Evolutionary conservation across 2,797 vertebrate genomes (phyloP).

Genomic region (Melanotaenia boesemani): DNA sequence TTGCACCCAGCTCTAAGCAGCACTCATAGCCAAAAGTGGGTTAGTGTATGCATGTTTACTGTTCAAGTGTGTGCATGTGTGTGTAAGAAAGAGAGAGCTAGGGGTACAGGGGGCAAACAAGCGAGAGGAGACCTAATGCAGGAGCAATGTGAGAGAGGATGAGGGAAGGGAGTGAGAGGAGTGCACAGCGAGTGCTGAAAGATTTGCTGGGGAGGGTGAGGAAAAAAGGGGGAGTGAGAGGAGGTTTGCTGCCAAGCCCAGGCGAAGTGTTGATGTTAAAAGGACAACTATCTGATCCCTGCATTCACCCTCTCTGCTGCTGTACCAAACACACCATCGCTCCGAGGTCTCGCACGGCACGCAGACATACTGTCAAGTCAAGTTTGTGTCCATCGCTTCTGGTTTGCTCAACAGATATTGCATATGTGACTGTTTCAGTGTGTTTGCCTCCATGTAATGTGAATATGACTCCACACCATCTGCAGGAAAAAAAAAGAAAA

Average conservation of each 20-base stretch:
- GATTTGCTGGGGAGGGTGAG: conserved; percentile 60
- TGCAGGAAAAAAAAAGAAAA: conserved; percentile 24
- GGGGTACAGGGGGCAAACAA: conserved; percentile 16
- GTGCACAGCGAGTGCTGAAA: conserved; percentile 57
- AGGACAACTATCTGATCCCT: conserved; percentile 70
- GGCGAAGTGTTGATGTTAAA: conserved; percentile 74
- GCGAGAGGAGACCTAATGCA: conserved; percentile 44
- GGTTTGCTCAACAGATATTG: conserved; percentile 22
- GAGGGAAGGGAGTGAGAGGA: conserved; percentile 18
- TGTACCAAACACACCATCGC: conserved; percentile 41
- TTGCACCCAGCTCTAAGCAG: conserved; percentile 37
- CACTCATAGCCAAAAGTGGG: conserved; percentile 32
- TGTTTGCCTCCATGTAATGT: conserved; percentile 41
- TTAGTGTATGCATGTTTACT: conserved; percentile 20
- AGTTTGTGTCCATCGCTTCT: conserved; percentile 13
- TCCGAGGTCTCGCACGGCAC: conserved; percentile 23
- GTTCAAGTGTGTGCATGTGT: conserved; percentile 12
- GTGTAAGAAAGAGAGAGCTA: conserved; percentile 5
- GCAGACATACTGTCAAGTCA: conserved; percentile 3
- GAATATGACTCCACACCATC: conserved; percentile 37
- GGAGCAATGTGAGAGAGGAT: conserved; percentile 50
- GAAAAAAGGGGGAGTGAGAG: conserved; percentile 42
- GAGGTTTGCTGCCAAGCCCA: conserved; percentile 65
- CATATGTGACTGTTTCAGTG: conserved; percentile 19
- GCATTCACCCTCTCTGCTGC: conserved; percentile 34